phyloP scores from a whole-genome alignment of 2,113 vertebrate genomes.

The Melanerpes aurifrons region DNA sequence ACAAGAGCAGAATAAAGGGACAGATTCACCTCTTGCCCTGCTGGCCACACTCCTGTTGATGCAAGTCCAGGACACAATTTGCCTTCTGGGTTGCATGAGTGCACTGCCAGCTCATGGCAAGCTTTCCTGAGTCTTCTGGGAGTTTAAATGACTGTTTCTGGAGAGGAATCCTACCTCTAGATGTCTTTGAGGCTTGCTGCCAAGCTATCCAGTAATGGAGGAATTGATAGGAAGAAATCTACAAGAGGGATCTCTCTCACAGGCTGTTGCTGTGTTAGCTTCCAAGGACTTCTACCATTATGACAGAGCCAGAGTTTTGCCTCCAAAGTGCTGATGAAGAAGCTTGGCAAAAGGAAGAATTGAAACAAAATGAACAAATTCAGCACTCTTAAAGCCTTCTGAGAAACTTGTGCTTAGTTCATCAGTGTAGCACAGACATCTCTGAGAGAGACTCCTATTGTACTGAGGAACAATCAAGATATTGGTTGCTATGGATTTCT shows the following conservation, averaged over 20 bases:
- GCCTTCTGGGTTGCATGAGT: too few species aligned
- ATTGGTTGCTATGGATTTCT: neutral
- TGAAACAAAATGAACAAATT: neutral
- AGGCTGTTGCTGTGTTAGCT: neutral
- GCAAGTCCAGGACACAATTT: too few species aligned
- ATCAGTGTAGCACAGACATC: accelerated
- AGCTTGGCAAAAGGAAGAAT: neutral
- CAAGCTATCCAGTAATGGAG: neutral
- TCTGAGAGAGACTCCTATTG: neutral
- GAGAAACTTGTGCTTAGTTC: neutral
- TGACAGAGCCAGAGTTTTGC: neutral
- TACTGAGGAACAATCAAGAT: neutral
- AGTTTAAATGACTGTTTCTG: neutral
- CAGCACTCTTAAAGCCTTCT: neutral
- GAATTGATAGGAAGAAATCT: neutral
- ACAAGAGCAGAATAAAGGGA: too few species aligned
- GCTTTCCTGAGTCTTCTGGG: neutral
- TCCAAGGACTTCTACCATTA: neutral
- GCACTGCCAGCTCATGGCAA: neutral
- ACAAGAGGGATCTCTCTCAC: neutral
- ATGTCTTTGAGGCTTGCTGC: neutral
- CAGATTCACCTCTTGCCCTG: too few species aligned
- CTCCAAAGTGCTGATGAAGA: neutral
- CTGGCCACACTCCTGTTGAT: too few species aligned
- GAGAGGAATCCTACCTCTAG: neutral